Evolutionary conservation across 2,113 vertebrate species (phyloP).

Genomic region (Marmota flaviventris): DNA sequence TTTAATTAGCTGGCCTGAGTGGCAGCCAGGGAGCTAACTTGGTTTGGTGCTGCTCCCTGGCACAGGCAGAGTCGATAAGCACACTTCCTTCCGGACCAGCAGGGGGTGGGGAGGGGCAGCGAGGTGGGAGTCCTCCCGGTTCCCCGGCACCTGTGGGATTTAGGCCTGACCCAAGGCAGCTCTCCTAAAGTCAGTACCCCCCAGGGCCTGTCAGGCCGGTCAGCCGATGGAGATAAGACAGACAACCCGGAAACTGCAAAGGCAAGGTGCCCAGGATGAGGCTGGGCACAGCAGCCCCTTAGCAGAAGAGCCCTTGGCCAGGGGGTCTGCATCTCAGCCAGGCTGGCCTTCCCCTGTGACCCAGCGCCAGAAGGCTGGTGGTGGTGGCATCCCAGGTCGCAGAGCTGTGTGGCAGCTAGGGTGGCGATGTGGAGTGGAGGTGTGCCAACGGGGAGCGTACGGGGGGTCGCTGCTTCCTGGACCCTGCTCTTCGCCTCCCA

Average conservation of each 20-base stretch:
- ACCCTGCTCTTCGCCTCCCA: neutral
- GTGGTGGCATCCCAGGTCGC: neutral
- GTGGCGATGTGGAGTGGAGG: neutral
- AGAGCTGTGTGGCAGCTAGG: neutral
- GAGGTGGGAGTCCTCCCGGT: neutral
- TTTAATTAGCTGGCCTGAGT: conserved; percentile 85
- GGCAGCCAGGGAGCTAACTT: conserved; percentile 82
- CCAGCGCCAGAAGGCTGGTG: neutral
- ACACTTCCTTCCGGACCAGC: conserved; percentile 68
- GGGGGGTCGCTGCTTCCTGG: too few species aligned
- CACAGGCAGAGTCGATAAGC: conserved; percentile 77
- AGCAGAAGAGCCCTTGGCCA: neutral
- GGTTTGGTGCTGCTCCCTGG: conserved; percentile 76
- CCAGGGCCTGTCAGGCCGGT: conserved; percentile 18
- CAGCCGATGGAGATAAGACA: conserved; percentile 61
- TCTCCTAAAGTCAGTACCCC: neutral
- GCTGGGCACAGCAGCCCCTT: neutral
- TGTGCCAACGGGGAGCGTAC: fast-evolving
- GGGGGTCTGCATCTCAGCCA: neutral
- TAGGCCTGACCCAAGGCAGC: conserved; percentile 54
- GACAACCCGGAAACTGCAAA: conserved; percentile 67
- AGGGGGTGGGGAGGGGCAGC: neutral
- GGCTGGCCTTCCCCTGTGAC: neutral
- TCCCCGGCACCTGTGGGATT: conserved; percentile 54
- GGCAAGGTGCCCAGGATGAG: conserved; percentile 28